Evolutionary conservation across 2,113 vertebrate species (phyloP), one percentile per base, ranked within the genome.

Genomic region (Crotophaga sulcirostris): DNA sequence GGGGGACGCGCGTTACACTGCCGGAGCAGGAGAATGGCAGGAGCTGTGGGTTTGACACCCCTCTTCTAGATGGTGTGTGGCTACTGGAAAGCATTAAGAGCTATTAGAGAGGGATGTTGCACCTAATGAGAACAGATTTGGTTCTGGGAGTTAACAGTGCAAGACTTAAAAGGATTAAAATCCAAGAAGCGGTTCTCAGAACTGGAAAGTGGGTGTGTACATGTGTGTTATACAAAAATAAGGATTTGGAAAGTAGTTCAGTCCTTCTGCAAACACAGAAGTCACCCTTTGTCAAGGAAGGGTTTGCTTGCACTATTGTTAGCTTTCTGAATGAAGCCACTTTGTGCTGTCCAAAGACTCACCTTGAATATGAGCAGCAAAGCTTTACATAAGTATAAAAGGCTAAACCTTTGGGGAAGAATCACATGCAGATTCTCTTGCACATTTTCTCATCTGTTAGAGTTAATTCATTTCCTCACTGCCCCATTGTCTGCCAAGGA

Each of bases 71-170:
- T 58, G 73, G 38, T 86, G 8, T 68, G n/a, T 58, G 68, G 29
- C 64, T 84, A 36, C 56, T 88, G 60, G 77, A 74, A 87, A 74
- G 68, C 54, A 23, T 49, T 55, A 47, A 62, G 20, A 52, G 7
- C 51, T 67, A 18, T 56, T 11, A 60, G 60, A 70, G 83, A 79
- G 70, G 34, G 68, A 42, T 67, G 93, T 90, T 94, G 55, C 40
- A 75, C 52, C 54, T 62, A 44, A 68, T 87, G 72, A 51, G 34
- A 70, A 29, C 3, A 11, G 5, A 16, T 19, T 77, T 91, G 84
- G 16, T 85, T 82, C 44, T 72, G 40, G 49, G 42, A 86, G 13
- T 63, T 79, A 59, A 67, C 19, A 7, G 28, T 58, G 47, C n/a
- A 62, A 31, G 62, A 56, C 25, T n/a, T 42, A 66, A 28, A 29